A percentile compares a stretch with the other conserved stretches of the same genome.
Evolutionary conservation across 92 coral and sea anemone species (phyloP).

Genomic region (Phenganax stokvisi): DNA sequence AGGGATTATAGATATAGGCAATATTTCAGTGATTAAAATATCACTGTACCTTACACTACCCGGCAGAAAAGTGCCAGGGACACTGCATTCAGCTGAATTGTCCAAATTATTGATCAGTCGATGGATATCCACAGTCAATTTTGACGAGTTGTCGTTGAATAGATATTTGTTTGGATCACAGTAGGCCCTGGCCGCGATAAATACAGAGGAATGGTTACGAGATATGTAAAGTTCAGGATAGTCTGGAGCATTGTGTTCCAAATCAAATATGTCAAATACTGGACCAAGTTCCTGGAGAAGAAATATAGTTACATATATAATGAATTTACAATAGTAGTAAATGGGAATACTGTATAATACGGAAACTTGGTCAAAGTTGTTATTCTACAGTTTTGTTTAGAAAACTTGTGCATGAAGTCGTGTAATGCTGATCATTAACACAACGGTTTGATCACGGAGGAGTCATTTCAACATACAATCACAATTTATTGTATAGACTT

Average conservation of each 20-base stretch:
- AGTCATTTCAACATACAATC: too few species aligned
- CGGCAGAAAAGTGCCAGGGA: slow-evolving; percentile 53
- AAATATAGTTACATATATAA: not conserved
- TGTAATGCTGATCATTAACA: too few species aligned
- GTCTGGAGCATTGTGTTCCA: slow-evolving; percentile 60
- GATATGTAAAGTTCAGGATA: slow-evolving; percentile 77
- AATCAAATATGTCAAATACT: slow-evolving; percentile 60
- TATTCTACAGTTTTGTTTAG: too few species aligned
- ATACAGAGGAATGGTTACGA: slow-evolving; percentile 64
- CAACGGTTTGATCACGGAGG: too few species aligned
- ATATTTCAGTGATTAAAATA: not conserved
- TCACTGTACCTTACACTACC: slow-evolving; percentile 70
- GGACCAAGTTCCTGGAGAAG: slow-evolving; percentile 67
- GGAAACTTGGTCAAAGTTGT: too few species aligned
- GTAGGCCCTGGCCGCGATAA: slow-evolving; percentile 80
- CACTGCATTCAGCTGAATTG: slow-evolving; percentile 57
- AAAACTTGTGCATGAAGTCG: too few species aligned
- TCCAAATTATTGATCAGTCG: slow-evolving; percentile 62
- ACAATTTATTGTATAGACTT: too few species aligned
- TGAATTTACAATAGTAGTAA: not conserved
- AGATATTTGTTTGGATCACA: slow-evolving; percentile 81
- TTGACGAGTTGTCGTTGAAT: slow-evolving; percentile 68
- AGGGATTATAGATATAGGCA: not conserved
- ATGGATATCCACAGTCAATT: slow-evolving; percentile 72
- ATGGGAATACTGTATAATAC: too few species aligned